Conservation (phyloP, 2,797 vertebrate genomes). For the Cryptoprocta ferox region DNA sequence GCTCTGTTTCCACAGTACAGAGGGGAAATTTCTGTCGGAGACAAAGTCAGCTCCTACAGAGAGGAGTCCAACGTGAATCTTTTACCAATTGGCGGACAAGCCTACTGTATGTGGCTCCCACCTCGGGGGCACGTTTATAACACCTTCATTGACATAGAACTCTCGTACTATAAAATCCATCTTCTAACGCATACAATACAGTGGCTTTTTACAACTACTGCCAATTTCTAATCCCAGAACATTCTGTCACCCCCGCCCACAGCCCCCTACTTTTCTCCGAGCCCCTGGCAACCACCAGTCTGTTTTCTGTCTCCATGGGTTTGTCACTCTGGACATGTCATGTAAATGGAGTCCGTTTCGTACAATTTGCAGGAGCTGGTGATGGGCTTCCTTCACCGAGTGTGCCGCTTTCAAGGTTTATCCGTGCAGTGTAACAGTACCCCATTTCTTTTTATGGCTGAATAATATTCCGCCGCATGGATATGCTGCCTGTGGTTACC, state of each 20-base stretch:
- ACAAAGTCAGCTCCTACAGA: background rate
- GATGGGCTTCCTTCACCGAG: background rate
- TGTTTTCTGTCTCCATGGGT: background rate
- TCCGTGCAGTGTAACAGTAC: background rate
- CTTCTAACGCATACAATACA: background rate
- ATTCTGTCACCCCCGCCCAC: background rate
- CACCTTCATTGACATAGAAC: background rate
- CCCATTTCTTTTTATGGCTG: background rate
- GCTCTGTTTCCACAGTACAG: background rate
- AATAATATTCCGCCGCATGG: background rate
- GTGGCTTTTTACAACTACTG: no score
- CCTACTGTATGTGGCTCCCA: background rate
- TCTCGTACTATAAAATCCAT: background rate
- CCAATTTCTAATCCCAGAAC: background rate
- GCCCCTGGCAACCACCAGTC: no score
- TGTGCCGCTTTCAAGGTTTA: background rate
- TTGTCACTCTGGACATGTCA: background rate
- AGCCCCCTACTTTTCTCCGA: no score
- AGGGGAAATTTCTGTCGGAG: background rate
- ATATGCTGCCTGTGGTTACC: rapidly evolving
- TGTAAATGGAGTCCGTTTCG: background rate
- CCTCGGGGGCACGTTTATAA: background rate
- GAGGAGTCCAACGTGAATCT: background rate
- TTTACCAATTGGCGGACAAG: background rate
- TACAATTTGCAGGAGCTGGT: background rate